A percentile compares a stretch with the other conserved stretches of the same genome.
These are phyloP conservation scores for Dasyurus viverrinus DNA, from an alignment of 2,113 vertebrate genomes.

Conservation along the genomic window DNA sequence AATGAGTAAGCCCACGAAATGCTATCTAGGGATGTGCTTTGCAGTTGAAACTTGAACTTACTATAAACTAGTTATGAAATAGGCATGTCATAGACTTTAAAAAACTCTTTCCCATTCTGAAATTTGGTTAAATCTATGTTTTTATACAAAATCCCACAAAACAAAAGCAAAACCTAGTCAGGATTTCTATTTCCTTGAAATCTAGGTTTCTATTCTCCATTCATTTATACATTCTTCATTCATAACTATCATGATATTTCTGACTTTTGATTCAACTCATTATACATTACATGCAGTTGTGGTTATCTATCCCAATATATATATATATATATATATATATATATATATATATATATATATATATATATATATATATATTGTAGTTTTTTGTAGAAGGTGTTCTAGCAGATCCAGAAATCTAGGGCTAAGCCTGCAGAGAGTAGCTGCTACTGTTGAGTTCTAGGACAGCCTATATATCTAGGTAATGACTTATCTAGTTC, in stretches of 20 bases:
- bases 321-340: no score
- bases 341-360: no score
- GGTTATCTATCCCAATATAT: constrained; percentile 9
- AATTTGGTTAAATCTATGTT: constrained; percentile 6
- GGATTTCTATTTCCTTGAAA: neutral
- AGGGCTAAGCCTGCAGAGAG: neutral
- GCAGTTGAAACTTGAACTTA: constrained; percentile 56
- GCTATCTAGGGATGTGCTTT: neutral
- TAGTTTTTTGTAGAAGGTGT: neutral
- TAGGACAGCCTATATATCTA: neutral
- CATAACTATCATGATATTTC: neutral
- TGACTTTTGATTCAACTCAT: neutral
- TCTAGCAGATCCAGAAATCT: neutral
- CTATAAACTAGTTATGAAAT: constrained; percentile 3
- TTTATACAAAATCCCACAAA: constrained; percentile 11
- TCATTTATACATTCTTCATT: neutral
- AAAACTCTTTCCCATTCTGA: constrained; percentile 27
- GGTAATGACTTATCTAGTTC: no score
- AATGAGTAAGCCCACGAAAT: constrained; percentile 32
- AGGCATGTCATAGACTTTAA: constrained; percentile 29
- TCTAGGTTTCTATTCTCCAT: neutral
- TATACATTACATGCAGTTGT: constrained; percentile 6
- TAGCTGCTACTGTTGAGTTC: neutral
- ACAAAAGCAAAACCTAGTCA: neutral
- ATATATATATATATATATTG: no score